phyloP scores from a whole-genome alignment of 2,113 vertebrate genomes.

The Urocynchramus pylzowi region DNA sequence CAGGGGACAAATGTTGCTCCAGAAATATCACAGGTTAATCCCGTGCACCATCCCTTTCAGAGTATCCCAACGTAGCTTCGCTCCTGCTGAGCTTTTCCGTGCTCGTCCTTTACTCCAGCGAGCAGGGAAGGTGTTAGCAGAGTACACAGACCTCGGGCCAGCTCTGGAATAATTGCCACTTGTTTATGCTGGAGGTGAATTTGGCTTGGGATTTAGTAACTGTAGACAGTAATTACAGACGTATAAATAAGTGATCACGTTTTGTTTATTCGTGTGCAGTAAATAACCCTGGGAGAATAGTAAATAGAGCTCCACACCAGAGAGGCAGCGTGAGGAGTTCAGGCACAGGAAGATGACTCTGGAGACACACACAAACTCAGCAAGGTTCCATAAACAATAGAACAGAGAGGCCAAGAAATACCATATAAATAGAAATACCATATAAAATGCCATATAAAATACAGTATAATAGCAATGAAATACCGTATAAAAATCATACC shows the following conservation, averaged over 20 bases:
- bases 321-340: background rate
- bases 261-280: conserved; percentile 49
- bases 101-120: background rate
- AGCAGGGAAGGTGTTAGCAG: background rate
- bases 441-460: background rate
- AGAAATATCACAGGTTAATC: conserved; percentile 36
- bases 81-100: background rate
- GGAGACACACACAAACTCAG: background rate
- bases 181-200: background rate
- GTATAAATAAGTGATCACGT: conserved; percentile 35
- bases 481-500: background rate
- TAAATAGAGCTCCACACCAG: conserved; percentile 14
- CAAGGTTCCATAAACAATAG: background rate
- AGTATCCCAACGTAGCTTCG: rapidly evolving
- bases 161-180: background rate
- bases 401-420: background rate
- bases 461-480: background rate
- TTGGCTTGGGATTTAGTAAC: background rate
- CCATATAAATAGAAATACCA: background rate
- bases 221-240: conserved; percentile 4
- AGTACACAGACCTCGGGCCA: background rate
- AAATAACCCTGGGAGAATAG: conserved; percentile 52
- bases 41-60: background rate
- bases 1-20: conserved; percentile 10
- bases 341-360: background rate